These are phyloP conservation scores for Prunella strophiata DNA, from an alignment of 2,797 vertebrate species.

Conservation along the genomic window DNA sequence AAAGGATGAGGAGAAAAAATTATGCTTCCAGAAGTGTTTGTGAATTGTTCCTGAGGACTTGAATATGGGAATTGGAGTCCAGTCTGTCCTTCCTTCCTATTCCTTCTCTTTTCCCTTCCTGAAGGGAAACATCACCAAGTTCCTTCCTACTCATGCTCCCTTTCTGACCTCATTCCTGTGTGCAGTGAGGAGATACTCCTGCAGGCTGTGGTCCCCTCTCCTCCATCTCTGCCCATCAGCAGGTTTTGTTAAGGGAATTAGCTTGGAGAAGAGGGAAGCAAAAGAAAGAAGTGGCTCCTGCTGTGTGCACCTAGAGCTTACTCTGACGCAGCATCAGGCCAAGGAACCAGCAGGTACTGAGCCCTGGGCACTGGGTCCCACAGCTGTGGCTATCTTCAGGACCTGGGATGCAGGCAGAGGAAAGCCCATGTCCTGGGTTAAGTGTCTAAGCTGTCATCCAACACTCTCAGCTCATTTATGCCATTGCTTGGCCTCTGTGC, in stretches of 20 bases:
- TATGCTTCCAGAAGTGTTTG: neutral
- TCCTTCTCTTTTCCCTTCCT: neutral
- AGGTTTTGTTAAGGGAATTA: neutral
- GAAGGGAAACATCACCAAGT: neutral
- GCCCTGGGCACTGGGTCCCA: neutral
- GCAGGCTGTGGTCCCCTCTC: fast-evolving
- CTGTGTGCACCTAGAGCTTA: neutral
- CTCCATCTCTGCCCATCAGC: neutral
- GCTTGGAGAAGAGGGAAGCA: neutral
- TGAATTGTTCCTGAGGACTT: neutral
- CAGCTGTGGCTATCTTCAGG: neutral
- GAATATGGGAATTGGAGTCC: neutral
- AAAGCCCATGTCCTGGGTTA: neutral
- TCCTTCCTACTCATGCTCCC: neutral
- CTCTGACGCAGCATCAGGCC: neutral
- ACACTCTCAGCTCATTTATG: neutral
- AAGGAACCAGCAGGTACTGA: neutral
- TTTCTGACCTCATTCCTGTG: neutral
- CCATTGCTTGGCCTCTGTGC: neutral
- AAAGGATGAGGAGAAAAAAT: neutral
- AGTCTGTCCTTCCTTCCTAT: neutral
- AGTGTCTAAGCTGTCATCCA: neutral
- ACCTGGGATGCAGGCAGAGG: neutral
- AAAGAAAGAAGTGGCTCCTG: neutral
- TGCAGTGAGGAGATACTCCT: neutral